Evolutionary conservation across 2,113 vertebrate genomes (phyloP).

Genomic region (Probosciger aterrimus): DNA sequence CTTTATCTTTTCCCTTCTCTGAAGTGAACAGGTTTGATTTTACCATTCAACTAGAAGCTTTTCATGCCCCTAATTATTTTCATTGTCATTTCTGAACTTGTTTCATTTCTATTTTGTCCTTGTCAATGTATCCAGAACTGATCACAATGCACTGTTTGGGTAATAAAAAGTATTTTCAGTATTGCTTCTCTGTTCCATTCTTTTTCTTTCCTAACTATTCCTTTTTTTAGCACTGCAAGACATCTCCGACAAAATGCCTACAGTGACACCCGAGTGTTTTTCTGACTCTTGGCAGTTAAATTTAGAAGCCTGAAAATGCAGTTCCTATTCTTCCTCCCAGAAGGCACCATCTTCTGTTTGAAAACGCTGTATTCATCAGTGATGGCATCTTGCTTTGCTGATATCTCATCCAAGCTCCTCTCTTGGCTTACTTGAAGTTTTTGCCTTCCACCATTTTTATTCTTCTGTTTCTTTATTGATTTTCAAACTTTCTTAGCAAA

Average conservation of each 20-base stretch:
- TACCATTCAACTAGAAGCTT: neutral
- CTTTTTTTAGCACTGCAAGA: neutral
- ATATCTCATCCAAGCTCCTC: neutral
- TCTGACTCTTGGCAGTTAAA: constrained; percentile 11
- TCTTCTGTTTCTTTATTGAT: neutral
- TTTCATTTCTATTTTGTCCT: neutral
- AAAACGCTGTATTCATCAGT: neutral
- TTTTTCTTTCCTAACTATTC: neutral
- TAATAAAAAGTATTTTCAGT: neutral
- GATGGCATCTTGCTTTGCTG: neutral
- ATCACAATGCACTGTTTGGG: neutral
- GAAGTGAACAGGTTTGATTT: neutral
- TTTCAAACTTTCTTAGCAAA: neutral
- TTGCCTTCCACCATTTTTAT: neutral
- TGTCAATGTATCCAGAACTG: neutral
- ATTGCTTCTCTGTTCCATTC: neutral
- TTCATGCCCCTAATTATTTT: constrained; percentile 7
- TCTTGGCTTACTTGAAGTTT: neutral
- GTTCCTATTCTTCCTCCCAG: neutral
- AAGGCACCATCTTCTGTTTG: neutral
- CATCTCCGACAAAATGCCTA: neutral
- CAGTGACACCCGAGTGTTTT: constrained; percentile 8
- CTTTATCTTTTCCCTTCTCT: neutral
- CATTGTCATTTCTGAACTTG: neutral
- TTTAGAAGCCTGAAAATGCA: constrained; percentile 11